Evolutionary conservation across 2,113 vertebrate species (phyloP).

Genomic region (Aramus guarauna): DNA sequence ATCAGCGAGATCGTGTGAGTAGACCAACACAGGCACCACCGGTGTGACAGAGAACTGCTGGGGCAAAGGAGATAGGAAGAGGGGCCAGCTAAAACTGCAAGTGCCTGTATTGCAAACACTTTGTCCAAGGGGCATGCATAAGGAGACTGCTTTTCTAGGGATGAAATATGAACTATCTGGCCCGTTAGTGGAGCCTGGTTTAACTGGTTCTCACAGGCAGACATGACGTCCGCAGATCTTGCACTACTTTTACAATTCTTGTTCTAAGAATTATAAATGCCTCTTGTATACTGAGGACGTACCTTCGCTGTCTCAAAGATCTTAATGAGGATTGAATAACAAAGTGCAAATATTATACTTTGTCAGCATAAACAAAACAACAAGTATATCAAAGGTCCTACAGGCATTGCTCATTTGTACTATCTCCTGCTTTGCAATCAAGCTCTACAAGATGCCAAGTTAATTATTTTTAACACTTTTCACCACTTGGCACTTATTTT

Average conservation of each 20-base stretch:
- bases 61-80: background rate
- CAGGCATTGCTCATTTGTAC: background rate
- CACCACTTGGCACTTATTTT: background rate
- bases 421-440: conserved; percentile 23
- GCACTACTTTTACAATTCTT: background rate
- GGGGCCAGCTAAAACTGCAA: background rate
- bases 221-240: background rate
- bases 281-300: background rate
- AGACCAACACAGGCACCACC: background rate
- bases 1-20: background rate
- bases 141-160: background rate
- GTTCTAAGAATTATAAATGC: background rate
- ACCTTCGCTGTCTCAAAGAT: background rate
- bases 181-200: background rate
- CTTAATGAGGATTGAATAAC: background rate
- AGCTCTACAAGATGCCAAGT: background rate
- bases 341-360: background rate
- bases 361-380: conserved; percentile 15
- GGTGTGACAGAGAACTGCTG: background rate
- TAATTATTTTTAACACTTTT: conserved; percentile 41
- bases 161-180: background rate
- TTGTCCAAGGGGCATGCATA: background rate
- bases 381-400: background rate
- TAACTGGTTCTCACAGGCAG: background rate
- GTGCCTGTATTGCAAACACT: background rate